Conservation (phyloP, 1,140 invertebrate species). For the Centruroides vittatus region DNA sequence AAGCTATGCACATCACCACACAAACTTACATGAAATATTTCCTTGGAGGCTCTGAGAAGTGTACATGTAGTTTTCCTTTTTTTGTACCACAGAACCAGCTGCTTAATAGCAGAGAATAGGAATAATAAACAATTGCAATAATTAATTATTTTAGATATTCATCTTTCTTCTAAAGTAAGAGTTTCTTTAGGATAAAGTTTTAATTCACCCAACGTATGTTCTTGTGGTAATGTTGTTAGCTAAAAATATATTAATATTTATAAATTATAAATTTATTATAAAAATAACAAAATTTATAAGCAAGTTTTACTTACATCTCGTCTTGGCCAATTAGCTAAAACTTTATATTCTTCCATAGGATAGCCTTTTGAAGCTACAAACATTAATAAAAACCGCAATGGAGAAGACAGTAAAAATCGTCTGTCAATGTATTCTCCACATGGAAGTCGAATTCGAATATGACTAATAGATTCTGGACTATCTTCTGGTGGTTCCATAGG, state of each 20-base stretch:
- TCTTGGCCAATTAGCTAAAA: constrained; percentile 79
- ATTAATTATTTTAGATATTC: neutral
- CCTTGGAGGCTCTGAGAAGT: too few species aligned
- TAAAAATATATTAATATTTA: constrained; percentile 27
- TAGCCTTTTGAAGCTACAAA: constrained; percentile 74
- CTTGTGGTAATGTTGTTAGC: constrained; percentile 60
- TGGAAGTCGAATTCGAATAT: constrained; percentile 60
- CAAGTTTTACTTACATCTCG: constrained; percentile 58
- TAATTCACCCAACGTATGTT: constrained; percentile 56
- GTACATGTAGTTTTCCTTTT: too few species aligned
- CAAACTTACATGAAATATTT: too few species aligned
- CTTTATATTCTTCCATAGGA: constrained; percentile 72
- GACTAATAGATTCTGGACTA: constrained; percentile 42
- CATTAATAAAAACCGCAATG: constrained; percentile 58
- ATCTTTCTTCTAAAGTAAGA: constrained; percentile 65
- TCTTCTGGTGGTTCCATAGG: constrained; percentile 43
- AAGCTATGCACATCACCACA: too few species aligned
- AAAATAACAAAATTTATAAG: constrained; percentile 5
- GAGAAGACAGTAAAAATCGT: constrained; percentile 49
- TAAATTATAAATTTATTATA: neutral
- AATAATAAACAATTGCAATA: too few species aligned
- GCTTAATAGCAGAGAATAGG: too few species aligned
- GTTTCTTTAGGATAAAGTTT: constrained; percentile 85
- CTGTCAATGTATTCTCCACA: constrained; percentile 55
- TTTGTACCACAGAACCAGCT: too few species aligned